Evolutionary conservation across 2,797 vertebrate species (phyloP), one percentile per base, ranked within the genome.

Genomic region (Girardinus metallicus): DNA sequence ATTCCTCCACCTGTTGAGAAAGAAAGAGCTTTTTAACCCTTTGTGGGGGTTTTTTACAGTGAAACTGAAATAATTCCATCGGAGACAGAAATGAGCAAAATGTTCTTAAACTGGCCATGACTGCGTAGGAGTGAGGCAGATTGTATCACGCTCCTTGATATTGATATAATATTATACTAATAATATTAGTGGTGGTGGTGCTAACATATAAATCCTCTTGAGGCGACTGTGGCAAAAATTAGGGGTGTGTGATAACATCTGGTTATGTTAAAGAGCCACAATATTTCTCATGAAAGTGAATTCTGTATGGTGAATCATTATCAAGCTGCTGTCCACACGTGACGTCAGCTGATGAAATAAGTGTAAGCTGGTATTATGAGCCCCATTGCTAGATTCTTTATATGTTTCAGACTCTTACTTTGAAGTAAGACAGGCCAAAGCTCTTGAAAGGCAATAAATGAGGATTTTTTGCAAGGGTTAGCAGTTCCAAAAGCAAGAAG

Each of bases 11-110:
- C 83, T 89, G 86, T 57, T 82, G 49, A 78, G 51, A 86, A 76
- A 91, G 81, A 83, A 64, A 88, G 81, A 86, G 86, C 51, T 66
- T 53, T 88, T 88, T 88, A 88, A 90, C 83, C 73, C 83, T 80
- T 88, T 68, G 78, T 88, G 83, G 83, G n/a, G n/a, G n/a, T 85
- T 51, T 85, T 81, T 86, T 1, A 78, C 84, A 68, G 81, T 82
- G 47, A 82, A 29, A 36, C 31, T 18, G 12, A 44, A 62, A 31
- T 10, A 13, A 26, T 34, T 34, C 16, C 34, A 16, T 0, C 3
- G 5, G 5, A 66, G 1, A 66, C 15, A 13, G 16, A 2, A 49
- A 31, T 15, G 1, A 47, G 10, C 15, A 46, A 62, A 31, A 51
- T 0, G 29, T 34, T 73, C 34, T 39, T 5, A 26, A 26, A 9